Percentiles rank a stretch among this genome's conserved stretches.
Evolutionary conservation across 2,113 vertebrate genomes (phyloP).

Genomic region (Panurus biarmicus): DNA sequence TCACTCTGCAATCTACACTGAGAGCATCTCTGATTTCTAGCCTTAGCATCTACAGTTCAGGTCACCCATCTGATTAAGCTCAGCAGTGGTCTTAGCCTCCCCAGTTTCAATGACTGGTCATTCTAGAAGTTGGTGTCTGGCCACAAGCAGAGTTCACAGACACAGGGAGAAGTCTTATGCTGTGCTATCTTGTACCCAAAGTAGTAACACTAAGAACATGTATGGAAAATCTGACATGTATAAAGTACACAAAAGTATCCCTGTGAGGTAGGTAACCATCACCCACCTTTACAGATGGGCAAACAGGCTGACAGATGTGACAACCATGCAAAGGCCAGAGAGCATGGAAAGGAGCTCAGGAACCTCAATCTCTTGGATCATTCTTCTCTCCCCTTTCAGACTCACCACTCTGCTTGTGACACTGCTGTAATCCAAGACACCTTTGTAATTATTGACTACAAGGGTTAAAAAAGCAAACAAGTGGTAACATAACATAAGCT

Average conservation of each 20-base stretch:
- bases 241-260: neutral
- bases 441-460: neutral
- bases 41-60: neutral
- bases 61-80: neutral
- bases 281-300: conserved; percentile 16
- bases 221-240: neutral
- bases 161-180: neutral
- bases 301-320: neutral
- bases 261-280: conserved; percentile 34
- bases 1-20: neutral
- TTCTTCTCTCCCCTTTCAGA: neutral
- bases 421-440: neutral
- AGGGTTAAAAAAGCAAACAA: neutral
- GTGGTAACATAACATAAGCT: neutral
- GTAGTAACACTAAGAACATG: neutral
- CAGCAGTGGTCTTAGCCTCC: neutral
- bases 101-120: neutral
- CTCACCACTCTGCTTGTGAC: neutral
- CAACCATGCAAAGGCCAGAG: neutral
- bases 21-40: neutral
- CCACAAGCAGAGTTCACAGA: neutral
- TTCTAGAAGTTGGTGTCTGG: neutral
- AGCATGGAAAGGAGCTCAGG: neutral
- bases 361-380: neutral
- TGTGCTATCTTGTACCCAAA: neutral